Evolutionary conservation across 2,888 invertebrate genomes (phyloP).

Genomic region (Harpalus rubripes): DNA sequence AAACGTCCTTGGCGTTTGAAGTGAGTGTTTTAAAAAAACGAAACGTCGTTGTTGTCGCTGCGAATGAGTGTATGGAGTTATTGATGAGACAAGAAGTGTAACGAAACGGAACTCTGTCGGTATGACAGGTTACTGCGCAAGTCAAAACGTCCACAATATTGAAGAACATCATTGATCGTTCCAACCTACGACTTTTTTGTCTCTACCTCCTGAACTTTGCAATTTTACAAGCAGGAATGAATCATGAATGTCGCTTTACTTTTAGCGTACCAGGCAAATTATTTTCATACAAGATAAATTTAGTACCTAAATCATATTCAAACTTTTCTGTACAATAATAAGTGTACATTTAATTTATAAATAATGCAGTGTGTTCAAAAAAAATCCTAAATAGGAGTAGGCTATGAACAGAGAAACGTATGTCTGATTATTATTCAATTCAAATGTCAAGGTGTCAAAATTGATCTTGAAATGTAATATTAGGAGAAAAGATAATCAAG

Average conservation of each 20-base stretch:
- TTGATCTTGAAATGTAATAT: no score
- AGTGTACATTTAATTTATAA: no score
- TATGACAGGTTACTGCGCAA: conserved; percentile 48
- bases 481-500: no score
- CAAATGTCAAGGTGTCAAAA: no score
- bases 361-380: no score
- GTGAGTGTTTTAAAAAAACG: background rate
- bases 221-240: conserved; percentile 4
- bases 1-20: background rate
- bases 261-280: background rate
- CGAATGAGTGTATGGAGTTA: conserved; percentile 6
- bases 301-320: no score
- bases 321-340: no score
- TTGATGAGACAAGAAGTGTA: conserved; percentile 46
- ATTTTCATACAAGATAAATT: no score
- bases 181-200: conserved; percentile 38
- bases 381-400: no score
- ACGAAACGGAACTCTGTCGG: conserved; percentile 47
- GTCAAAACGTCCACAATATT: conserved; percentile 52
- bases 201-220: conserved; percentile 15
- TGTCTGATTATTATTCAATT: no score
- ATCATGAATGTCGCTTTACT: background rate
- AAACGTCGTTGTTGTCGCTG: background rate
- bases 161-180: conserved; percentile 55
- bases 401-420: no score